These are phyloP conservation scores for Pyrochroa serraticornis DNA, from an alignment of 2,888 invertebrate species.

Conservation along the genomic window DNA sequence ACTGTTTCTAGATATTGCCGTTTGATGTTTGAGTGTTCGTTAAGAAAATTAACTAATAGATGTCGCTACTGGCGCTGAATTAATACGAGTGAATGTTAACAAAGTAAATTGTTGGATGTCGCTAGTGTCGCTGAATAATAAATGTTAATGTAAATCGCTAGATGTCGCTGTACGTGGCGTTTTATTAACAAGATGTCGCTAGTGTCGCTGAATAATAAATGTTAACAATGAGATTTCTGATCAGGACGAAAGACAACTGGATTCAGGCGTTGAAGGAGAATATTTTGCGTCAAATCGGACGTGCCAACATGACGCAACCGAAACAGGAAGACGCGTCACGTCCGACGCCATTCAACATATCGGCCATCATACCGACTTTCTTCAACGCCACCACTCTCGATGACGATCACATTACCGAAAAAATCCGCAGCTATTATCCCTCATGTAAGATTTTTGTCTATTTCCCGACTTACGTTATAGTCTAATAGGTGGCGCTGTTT, in stretches of 20 bases:
- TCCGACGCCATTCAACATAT: constrained; percentile 34
- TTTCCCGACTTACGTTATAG: no score
- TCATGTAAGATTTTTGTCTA: constrained; percentile 56
- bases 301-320: constrained; percentile 20
- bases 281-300: constrained; percentile 38
- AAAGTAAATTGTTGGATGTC: no score
- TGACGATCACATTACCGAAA: constrained; percentile 49
- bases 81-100: no score
- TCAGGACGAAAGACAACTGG: constrained; percentile 43
- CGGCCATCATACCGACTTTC: constrained; percentile 38
- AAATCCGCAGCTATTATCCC: constrained; percentile 54
- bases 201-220: background rate
- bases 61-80: no score
- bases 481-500: no score
- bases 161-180: no score
- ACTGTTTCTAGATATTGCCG: no score
- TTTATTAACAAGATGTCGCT: no score
- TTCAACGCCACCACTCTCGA: constrained; percentile 38
- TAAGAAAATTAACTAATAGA: no score
- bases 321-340: background rate
- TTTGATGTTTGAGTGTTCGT: no score
- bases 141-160: no score
- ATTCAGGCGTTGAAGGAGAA: constrained; percentile 44
- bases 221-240: background rate
- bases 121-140: no score